A percentile compares a stretch with the other conserved stretches of the same genome.
These are phyloP conservation scores for Pseudococcus viburni DNA, from an alignment of 2,888 invertebrate genomes.

Conservation along the genomic window DNA sequence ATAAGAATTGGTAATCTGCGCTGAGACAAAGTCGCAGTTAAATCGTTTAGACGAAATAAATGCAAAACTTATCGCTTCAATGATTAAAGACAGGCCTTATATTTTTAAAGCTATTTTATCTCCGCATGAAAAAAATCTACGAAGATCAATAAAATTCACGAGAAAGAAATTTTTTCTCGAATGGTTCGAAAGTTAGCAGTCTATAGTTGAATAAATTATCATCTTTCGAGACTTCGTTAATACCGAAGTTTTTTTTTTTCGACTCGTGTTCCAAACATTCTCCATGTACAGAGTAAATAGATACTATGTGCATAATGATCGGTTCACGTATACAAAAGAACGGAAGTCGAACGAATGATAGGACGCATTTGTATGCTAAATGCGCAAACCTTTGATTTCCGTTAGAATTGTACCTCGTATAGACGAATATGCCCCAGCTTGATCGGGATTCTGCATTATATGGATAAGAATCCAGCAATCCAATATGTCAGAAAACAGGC, in stretches of 20 bases:
- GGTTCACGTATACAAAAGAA: slow-evolving; percentile 22
- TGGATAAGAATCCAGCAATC: slow-evolving; percentile 1
- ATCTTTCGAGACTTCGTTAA: background rate
- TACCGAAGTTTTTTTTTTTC: background rate
- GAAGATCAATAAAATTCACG: background rate
- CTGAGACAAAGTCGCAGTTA: background rate
- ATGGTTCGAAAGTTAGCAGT: background rate
- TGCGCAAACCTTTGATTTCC: slow-evolving; percentile 52
- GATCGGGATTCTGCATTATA: slow-evolving; percentile 40
- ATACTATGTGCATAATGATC: background rate
- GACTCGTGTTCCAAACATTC: background rate
- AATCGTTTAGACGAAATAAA: slow-evolving; percentile 27
- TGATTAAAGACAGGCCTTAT: background rate
- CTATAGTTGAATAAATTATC: background rate
- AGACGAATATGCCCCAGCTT: background rate
- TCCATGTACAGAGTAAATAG: background rate
- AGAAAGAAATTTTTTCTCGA: background rate
- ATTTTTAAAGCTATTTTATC: background rate
- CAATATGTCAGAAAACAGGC: slow-evolving; percentile 50
- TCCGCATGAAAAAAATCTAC: background rate
- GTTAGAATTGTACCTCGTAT: slow-evolving; percentile 31
- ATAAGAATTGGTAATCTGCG: background rate
- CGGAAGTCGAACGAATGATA: background rate
- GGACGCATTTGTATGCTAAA: slow-evolving; percentile 47
- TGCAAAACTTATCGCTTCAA: background rate